Conservation (phyloP, 2,113 vertebrate species). For the Pseudonaja textilis region DNA sequence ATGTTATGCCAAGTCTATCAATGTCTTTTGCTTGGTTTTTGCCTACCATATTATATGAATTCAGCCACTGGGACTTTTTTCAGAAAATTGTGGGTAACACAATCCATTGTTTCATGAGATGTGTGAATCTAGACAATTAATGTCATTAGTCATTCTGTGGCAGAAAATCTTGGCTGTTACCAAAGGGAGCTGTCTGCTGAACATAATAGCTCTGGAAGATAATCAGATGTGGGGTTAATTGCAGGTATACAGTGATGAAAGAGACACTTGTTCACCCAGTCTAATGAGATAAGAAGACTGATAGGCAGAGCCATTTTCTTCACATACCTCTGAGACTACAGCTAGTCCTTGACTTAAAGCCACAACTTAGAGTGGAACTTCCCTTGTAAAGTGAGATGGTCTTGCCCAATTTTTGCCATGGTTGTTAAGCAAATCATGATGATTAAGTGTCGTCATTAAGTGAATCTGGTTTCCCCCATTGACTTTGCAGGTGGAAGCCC, state of each 20-base stretch:
- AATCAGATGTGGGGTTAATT: neutral
- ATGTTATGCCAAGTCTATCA: neutral
- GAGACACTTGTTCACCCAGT: neutral
- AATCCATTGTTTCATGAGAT: neutral
- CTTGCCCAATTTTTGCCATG: neutral
- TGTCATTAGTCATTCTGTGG: neutral
- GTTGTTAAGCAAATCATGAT: neutral
- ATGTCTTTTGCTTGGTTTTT: neutral
- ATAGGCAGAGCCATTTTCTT: conserved; percentile 1
- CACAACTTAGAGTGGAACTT: neutral
- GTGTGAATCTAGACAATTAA: neutral
- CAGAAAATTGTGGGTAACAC: neutral
- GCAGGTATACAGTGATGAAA: neutral
- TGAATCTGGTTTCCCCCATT: neutral
- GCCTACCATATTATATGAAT: neutral
- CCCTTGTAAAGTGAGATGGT: neutral
- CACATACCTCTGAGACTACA: neutral
- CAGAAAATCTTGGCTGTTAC: neutral
- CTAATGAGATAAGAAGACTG: neutral
- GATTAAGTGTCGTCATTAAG: neutral
- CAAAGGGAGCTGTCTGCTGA: neutral
- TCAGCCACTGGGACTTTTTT: neutral
- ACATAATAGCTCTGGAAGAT: neutral
- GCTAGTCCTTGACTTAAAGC: neutral
- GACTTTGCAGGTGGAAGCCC: neutral